These are phyloP conservation scores for Stictonetta naevosa DNA, from an alignment of 2,113 vertebrate genomes.

Conservation along the genomic window DNA sequence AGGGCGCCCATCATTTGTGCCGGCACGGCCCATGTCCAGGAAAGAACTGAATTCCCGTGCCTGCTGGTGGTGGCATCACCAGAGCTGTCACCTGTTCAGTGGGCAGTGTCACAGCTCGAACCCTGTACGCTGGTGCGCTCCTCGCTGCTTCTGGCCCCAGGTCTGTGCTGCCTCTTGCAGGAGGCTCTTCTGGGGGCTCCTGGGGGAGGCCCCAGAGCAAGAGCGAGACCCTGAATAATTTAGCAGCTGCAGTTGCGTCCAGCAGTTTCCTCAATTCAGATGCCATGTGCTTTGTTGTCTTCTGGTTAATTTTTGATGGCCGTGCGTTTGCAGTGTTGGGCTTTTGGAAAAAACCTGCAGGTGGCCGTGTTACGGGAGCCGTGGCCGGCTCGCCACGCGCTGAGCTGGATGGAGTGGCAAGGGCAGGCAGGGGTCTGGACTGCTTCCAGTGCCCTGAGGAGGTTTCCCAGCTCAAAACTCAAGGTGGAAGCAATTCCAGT, in stretches of 20 bases:
- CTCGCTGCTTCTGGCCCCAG: rapidly evolving
- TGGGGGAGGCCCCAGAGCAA: background rate
- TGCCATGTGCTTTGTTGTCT: background rate
- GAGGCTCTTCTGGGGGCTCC: background rate
- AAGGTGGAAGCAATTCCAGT: background rate
- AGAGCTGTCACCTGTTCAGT: background rate
- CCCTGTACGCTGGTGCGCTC: too few relatives aligned
- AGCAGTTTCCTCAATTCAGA: conserved; percentile 26
- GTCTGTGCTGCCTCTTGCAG: background rate
- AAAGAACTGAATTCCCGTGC: background rate
- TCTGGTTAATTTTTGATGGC: conserved; percentile 8
- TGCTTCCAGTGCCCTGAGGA: background rate
- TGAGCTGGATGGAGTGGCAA: background rate
- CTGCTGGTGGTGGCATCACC: background rate
- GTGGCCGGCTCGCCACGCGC: background rate
- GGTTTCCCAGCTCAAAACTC: background rate
- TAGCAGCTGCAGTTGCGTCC: conserved; percentile 17
- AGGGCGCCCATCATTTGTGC: background rate
- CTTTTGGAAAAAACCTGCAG: background rate
- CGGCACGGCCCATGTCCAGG: background rate
- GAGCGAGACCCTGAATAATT: conserved; percentile 48
- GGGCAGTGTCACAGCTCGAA: background rate
- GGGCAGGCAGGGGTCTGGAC: too few relatives aligned
- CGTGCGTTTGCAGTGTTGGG: background rate
- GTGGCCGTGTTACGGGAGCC: background rate